Conservation (phyloP, 2,113 vertebrate genomes). For the Hoplias malabaricus region DNA sequence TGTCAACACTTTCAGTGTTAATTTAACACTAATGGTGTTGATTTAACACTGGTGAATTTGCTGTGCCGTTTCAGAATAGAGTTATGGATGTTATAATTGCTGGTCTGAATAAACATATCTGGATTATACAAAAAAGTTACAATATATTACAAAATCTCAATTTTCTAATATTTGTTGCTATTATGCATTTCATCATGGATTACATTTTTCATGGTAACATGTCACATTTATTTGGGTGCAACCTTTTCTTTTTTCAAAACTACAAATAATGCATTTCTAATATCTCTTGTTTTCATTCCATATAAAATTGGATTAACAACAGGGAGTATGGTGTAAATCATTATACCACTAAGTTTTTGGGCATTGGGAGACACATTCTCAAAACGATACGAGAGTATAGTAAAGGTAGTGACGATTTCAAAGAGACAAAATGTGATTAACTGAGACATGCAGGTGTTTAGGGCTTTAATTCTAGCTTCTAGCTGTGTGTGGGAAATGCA, state of each 20-base stretch:
- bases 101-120: too few species aligned
- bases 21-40: too few species aligned
- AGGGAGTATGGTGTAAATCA: conserved; percentile 38
- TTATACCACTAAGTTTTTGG: conserved; percentile 32
- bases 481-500: conserved; percentile 33
- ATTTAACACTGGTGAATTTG: too few species aligned
- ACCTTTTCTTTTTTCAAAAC: conserved; percentile 31
- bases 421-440: conserved; percentile 33
- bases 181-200: neutral
- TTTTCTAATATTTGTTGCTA: neutral
- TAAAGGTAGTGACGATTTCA: conserved; percentile 11
- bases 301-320: conserved; percentile 47
- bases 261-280: conserved; percentile 29
- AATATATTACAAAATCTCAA: neutral
- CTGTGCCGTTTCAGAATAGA: too few species aligned
- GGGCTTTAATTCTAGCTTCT: conserved; percentile 44
- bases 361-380: conserved; percentile 15
- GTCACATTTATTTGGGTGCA: neutral
- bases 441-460: conserved; percentile 49
- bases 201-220: conserved; percentile 8
- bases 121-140: too few species aligned
- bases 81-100: too few species aligned
- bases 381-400: conserved; percentile 45
- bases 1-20: too few species aligned
- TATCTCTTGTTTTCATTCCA: conserved; percentile 50